phyloP scores from a whole-genome alignment of 2,797 vertebrate species.

The Gobio occitaniae region DNA sequence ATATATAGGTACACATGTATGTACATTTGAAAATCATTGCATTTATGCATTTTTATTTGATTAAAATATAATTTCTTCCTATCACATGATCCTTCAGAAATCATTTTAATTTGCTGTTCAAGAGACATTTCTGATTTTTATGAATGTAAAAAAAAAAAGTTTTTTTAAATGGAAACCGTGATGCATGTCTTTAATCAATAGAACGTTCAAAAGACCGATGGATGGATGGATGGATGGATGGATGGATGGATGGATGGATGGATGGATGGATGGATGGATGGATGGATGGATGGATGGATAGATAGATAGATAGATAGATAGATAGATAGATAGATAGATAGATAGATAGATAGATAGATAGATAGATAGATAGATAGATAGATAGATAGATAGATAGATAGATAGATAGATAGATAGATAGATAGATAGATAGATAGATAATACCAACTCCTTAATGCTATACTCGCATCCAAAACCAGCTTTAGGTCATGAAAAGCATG shows the following conservation, averaged over 20 bases:
- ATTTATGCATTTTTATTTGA: neutral
- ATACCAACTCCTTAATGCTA: neutral
- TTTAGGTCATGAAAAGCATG: slow-evolving; percentile 15
- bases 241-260: no score
- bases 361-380: no score
- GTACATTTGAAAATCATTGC: neutral
- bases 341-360: no score
- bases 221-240: no score
- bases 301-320: no score
- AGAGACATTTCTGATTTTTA: neutral
- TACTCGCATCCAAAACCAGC: neutral
- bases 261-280: no score
- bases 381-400: no score
- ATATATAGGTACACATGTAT: neutral
- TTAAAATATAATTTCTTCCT: neutral
- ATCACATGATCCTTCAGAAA: neutral
- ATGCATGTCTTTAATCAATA: neutral
- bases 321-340: no score
- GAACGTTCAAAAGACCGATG: neutral
- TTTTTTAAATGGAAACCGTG: neutral
- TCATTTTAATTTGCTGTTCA: neutral
- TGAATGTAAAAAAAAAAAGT: neutral
- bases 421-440: neutral
- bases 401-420: no score
- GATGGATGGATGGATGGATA: neutral